These are phyloP conservation scores for Philopotamus ludificatus DNA, from an alignment of 1,140 invertebrate species.

Conservation along the genomic window DNA sequence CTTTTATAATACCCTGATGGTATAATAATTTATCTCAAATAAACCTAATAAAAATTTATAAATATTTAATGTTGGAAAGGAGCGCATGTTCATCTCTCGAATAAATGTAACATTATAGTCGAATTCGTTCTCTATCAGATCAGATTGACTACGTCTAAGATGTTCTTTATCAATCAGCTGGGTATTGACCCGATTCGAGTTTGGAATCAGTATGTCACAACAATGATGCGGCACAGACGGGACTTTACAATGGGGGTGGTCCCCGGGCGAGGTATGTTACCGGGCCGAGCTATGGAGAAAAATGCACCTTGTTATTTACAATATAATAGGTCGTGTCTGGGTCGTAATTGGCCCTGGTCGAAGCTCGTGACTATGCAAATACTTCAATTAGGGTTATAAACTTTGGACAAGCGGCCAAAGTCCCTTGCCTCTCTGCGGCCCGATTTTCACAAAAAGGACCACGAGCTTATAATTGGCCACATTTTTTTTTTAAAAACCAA, in stretches of 20 bases:
- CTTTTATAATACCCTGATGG: no score
- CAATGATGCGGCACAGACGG: no score
- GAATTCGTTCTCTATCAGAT: no score
- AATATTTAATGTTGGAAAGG: no score
- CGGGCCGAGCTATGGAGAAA: slow-evolving; percentile 2
- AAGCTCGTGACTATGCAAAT: slow-evolving; percentile 39
- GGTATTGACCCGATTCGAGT: no score
- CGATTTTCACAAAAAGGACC: background rate
- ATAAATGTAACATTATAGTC: no score
- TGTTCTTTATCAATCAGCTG: no score
- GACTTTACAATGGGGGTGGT: slow-evolving; percentile 21
- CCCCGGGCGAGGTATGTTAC: slow-evolving; percentile 2
- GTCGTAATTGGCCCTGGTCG: slow-evolving; percentile 32
- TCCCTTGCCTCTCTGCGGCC: background rate
- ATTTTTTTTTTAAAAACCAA: background rate
- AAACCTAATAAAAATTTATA: no score
- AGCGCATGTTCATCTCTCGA: no score
- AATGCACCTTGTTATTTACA: slow-evolving; percentile 38
- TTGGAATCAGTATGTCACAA: no score
- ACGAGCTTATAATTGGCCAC: background rate
- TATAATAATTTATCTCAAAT: no score
- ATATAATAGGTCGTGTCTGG: slow-evolving; percentile 36
- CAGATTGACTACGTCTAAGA: no score
- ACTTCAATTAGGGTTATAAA: slow-evolving; percentile 38
- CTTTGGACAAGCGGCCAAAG: slow-evolving; percentile 25